These are phyloP conservation scores for Gadopsis bispinosus DNA, from an alignment of 2,797 vertebrate genomes.

Conservation along the genomic window DNA sequence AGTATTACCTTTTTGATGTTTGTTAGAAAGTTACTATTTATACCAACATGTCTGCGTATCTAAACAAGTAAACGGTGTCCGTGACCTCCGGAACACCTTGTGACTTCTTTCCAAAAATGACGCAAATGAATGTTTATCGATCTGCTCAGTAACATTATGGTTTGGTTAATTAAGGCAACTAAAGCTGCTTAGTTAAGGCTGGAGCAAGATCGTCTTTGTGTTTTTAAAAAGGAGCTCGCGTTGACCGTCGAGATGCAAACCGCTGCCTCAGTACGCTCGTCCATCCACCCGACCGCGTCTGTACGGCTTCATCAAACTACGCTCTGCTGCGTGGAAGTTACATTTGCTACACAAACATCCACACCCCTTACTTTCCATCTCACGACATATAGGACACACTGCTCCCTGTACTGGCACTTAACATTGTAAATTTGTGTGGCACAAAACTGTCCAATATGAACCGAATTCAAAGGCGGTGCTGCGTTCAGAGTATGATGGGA, in stretches of 20 bases:
- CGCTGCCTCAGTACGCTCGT: background rate
- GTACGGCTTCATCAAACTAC: no score
- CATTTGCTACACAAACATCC: background rate
- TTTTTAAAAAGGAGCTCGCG: background rate
- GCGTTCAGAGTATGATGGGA: background rate
- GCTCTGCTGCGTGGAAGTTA: background rate
- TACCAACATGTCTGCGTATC: background rate
- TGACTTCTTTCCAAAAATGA: no score
- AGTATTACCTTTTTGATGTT: no score
- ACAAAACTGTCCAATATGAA: background rate
- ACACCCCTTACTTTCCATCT: background rate
- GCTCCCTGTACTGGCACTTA: background rate
- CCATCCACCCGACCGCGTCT: no score
- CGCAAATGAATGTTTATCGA: no score
- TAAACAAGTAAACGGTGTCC: background rate
- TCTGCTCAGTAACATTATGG: background rate
- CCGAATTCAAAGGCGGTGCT: background rate
- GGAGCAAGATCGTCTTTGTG: background rate
- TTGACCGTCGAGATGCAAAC: background rate
- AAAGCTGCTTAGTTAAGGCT: no score
- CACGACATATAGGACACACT: background rate
- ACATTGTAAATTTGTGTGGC: background rate
- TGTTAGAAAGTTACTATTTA: background rate
- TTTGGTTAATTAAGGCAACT: background rate
- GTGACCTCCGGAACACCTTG: background rate